Evolutionary conservation across 1,140 invertebrate genomes (phyloP).

Genomic region (Aphaenogaster floridana): DNA sequence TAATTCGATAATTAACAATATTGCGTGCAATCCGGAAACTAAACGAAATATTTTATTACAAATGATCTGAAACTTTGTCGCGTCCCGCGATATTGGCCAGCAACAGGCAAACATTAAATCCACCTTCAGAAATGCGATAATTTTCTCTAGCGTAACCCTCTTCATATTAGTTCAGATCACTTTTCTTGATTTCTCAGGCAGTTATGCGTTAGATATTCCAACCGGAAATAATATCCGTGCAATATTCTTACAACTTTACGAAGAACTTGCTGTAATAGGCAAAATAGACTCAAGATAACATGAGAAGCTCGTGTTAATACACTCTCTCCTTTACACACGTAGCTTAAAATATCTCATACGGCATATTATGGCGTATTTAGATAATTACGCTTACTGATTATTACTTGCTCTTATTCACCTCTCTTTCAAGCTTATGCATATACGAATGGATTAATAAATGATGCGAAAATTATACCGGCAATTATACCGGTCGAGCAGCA

Average conservation of each 20-base stretch:
- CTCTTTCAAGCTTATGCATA: background rate
- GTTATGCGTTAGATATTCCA: background rate
- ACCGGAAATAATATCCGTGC: background rate
- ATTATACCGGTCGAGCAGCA: background rate
- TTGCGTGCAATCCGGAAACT: background rate
- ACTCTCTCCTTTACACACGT: background rate
- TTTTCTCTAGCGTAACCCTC: background rate
- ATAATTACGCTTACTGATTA: background rate
- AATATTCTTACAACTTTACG: background rate
- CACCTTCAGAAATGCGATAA: constrained; percentile 57
- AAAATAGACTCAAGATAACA: background rate
- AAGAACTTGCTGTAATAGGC: background rate
- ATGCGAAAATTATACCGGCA: background rate
- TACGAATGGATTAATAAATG: background rate
- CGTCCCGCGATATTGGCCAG: constrained; percentile 43
- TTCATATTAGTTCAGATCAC: background rate
- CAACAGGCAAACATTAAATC: constrained; percentile 26
- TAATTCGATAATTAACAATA: constrained; percentile 26
- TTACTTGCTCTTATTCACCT: background rate
- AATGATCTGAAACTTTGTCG: background rate
- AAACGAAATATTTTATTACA: background rate
- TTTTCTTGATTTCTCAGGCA: background rate
- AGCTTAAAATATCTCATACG: background rate
- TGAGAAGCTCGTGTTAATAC: background rate
- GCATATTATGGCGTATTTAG: constrained; percentile 8